A percentile compares a stretch with the other conserved stretches of the same genome.
These are phyloP conservation scores for Drosophila serrata DNA, from an alignment of 1,140 invertebrate genomes.

Conservation along the genomic window DNA sequence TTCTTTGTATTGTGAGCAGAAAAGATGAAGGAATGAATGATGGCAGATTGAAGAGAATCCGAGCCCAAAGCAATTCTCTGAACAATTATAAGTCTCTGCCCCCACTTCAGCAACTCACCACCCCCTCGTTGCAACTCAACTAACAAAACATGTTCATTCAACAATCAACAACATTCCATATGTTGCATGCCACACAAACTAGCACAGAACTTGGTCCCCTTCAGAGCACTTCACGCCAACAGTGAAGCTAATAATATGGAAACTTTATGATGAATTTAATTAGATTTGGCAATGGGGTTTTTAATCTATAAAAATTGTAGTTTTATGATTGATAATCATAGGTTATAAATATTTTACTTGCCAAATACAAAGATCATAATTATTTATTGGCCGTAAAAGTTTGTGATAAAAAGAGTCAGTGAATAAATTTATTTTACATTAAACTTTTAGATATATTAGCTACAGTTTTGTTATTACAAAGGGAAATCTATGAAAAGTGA, in stretches of 20 bases:
- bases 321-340: constrained; percentile 1
- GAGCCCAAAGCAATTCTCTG: constrained; percentile 13
- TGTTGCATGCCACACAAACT: constrained; percentile 39
- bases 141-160: constrained; percentile 46
- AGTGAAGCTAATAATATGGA: background rate
- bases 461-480: background rate
- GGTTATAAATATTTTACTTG: background rate
- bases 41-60: constrained; percentile 13
- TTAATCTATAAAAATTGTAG: background rate
- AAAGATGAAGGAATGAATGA: constrained; percentile 10
- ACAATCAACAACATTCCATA: constrained; percentile 45
- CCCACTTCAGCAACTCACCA: background rate
- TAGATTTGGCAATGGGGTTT: background rate
- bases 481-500: background rate
- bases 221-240: constrained; percentile 12
- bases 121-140: background rate
- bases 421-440: background rate
- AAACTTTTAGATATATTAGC: background rate
- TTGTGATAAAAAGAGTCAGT: background rate
- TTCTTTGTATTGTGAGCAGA: background rate
- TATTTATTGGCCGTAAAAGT: background rate
- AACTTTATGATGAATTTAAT: background rate
- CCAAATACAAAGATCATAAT: background rate
- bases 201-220: constrained; percentile 25
- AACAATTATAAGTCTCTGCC: constrained; percentile 33